Evolutionary conservation across 2,888 invertebrate genomes (phyloP), one percentile per base, ranked within the genome.

Genomic region (Zaprionus lineosus): DNA sequence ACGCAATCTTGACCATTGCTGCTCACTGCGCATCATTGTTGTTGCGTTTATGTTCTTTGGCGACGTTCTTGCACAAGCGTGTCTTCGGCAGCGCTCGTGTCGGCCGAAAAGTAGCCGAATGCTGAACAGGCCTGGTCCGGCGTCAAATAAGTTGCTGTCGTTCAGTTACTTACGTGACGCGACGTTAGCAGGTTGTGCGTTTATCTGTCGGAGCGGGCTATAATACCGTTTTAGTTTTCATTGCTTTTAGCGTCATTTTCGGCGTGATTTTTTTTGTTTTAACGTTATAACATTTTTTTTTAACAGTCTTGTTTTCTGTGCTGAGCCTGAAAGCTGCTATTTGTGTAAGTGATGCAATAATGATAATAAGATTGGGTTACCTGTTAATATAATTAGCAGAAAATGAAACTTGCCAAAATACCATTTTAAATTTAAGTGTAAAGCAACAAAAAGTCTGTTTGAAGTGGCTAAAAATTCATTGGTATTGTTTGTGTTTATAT

Each of bases 151-250:
- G 6, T 24, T 46, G 12, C 21, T 29, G 41, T 18, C 41, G 62
- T 53, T 69, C 41, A 74, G 74, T 72, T 74, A 58, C 74, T 74
- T 65, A 65, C 65, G 74, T 74, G 70, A 73, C 74, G 71, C 71
- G 74, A 60, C 50, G 51, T 62, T 47, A 37, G 43, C 57, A 66
- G 66, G 72, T 74, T 74, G 71, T 68, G 24, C 44, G 36, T 44
- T 29, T 29, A 3, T 24, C 6, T 15, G 24, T 12, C 8, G 12
- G 48, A 21, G 71, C 43, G 65, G 26, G 33, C 15, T 8, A 4
- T 3, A 3, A 8, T 3, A 24, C 6, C 24, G 24, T 24, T 24
- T 8, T 2, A 6, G 4, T 24, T 24, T 24, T 24, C 24, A 24
- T 24, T 28, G 36, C 31, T 41, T 16, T 33, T 24, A 21, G 55